These are phyloP conservation scores for Heterodera carotae DNA, from an alignment of 1,140 invertebrate genomes.

Conservation along the genomic window DNA sequence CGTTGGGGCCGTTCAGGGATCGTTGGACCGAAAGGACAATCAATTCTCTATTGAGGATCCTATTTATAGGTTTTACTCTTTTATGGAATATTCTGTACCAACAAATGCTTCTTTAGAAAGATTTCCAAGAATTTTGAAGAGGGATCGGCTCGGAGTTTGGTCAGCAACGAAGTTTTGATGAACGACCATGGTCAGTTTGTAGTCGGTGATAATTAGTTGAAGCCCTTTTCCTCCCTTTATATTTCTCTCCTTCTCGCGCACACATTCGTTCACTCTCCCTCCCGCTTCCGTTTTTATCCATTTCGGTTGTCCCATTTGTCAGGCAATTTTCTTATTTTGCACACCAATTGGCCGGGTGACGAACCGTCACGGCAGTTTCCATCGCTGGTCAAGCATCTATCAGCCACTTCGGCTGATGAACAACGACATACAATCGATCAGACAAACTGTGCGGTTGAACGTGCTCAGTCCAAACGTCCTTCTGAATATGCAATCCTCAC, in stretches of 20 bases:
- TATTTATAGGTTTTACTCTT: neutral
- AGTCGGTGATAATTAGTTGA: too few species aligned
- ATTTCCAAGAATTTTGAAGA: conserved; percentile 9
- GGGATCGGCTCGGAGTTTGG: conserved; percentile 1
- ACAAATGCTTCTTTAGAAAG: conserved; percentile 3
- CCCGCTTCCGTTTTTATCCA: neutral
- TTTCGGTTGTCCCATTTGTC: too few species aligned
- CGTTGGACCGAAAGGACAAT: conserved; percentile 5
- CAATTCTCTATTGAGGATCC: conserved; percentile 3
- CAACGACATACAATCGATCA: neutral
- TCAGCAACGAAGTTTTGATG: conserved; percentile 3
- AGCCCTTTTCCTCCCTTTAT: too few species aligned
- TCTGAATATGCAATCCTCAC: neutral
- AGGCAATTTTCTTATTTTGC: conserved; percentile 13
- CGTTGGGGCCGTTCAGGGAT: neutral
- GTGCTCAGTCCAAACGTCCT: neutral
- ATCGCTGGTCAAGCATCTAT: neutral
- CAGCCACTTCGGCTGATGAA: neutral
- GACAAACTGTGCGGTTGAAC: neutral
- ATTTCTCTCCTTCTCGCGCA: too few species aligned
- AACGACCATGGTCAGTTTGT: neutral
- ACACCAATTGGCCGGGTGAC: conserved; percentile 2
- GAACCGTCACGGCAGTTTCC: neutral
- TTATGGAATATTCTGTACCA: neutral
- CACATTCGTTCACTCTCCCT: too few species aligned